Conservation (phyloP, 1,140 invertebrate genomes). For the Riptortus pedestris region DNA sequence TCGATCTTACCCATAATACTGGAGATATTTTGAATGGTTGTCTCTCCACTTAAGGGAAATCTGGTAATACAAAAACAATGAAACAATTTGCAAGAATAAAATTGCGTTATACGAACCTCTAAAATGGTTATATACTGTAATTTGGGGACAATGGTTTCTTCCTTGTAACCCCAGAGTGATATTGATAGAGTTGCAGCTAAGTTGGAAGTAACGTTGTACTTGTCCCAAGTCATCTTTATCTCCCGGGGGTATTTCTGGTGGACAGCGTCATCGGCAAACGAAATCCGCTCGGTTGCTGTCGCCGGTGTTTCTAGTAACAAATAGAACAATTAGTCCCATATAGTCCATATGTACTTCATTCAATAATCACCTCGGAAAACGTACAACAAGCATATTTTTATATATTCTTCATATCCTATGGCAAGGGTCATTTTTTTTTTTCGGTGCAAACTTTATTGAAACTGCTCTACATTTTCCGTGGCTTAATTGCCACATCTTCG, state of each 20-base stretch:
- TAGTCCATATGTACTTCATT: neutral
- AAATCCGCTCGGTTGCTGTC: conserved; percentile 70
- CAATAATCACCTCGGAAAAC: no score
- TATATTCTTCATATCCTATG: no score
- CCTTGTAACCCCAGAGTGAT: conserved; percentile 76
- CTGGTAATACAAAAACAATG: neutral
- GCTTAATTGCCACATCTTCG: no score
- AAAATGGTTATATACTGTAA: conserved; percentile 50
- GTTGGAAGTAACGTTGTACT: conserved; percentile 73
- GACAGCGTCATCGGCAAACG: conserved; percentile 59
- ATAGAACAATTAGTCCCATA: conserved; percentile 31
- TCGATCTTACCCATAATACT: no score
- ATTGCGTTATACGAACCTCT: no score
- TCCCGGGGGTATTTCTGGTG: conserved; percentile 58
- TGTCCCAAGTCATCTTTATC: conserved; percentile 70
- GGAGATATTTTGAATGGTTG: neutral
- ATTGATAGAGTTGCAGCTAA: conserved; percentile 61
- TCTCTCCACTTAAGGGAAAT: neutral
- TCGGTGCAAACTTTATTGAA: no score
- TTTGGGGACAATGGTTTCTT: conserved; percentile 62
- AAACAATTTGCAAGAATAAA: neutral
- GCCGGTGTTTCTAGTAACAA: conserved; percentile 78
- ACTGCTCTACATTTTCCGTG: no score
- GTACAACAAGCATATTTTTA: no score
- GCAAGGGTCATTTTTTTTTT: no score